These are phyloP conservation scores for Penaeus monodon DNA, from an alignment of 2,888 invertebrate genomes.

Conservation along the genomic window DNA sequence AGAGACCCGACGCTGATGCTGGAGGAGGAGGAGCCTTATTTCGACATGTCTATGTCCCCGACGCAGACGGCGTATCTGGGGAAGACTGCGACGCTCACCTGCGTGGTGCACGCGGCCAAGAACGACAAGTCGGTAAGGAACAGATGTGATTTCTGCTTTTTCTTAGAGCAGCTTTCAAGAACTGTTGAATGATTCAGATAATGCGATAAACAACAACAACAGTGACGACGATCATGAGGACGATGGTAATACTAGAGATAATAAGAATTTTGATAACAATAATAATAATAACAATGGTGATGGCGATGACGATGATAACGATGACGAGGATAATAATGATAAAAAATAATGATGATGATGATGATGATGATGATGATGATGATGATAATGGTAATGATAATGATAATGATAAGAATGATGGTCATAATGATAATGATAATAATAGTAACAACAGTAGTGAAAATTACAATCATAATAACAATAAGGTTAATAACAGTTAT, in stretches of 20 bases:
- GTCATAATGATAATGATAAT: too few species aligned
- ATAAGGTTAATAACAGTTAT: too few species aligned
- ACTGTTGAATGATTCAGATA: too few species aligned
- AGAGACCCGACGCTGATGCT: too few species aligned
- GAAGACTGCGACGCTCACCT: slow-evolving; percentile 43
- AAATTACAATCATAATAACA: too few species aligned
- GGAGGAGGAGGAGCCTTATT: slow-evolving; percentile 33
- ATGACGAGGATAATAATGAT: too few species aligned
- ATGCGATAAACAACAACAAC: too few species aligned
- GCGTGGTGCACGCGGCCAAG: slow-evolving; percentile 47
- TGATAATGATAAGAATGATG: not conserved
- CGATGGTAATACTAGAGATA: not conserved
- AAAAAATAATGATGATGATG: not conserved
- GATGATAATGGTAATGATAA: not conserved
- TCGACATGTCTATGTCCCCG: slow-evolving; percentile 30
- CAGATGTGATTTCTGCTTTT: too few species aligned
- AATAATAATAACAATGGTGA: not conserved
- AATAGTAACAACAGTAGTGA: too few species aligned
- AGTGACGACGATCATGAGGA: not conserved
- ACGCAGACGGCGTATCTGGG: slow-evolving; percentile 46
- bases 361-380: not conserved
- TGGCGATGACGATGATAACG: not conserved
- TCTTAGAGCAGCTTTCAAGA: too few species aligned
- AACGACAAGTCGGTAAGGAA: slow-evolving; percentile 45
- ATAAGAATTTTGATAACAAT: not conserved